Base-by-base conservation (phyloP, 2,888 invertebrate genomes). In the Diloba caeruleocephala region DNA sequence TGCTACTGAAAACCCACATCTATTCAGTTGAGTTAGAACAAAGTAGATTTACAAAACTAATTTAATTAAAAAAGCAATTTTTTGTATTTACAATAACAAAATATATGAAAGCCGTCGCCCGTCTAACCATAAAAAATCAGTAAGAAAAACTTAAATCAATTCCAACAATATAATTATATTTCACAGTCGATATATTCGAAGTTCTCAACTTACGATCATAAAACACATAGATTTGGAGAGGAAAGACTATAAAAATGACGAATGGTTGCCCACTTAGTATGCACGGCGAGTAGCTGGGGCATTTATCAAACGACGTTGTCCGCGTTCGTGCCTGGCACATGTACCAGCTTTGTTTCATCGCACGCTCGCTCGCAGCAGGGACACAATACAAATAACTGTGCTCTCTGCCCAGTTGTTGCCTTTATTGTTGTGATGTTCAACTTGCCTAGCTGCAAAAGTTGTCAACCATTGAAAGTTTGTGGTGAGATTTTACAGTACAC, bases 281-380 rank as follows among this genome's bases (percentile, higher is more conserved):
- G 70, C 70, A 58, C 64, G 39, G 49, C 48, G 49, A 26, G 41
- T 50, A 17, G 51, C 17, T 38, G 28, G 48, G 67, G 59, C 64
- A 72, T 72, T 72, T 67, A 72, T 72, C 72, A 72, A 54, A 29
- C 15, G 10, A 10, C 32, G 64, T 51, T 62, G 67, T 64, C 58
- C 55, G 43, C 54, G 53, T 38, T 26, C 29, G 42, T 25, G 17
- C 32, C 15, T 10, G 10, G 32, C 12, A 10, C 32, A n/a, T 34
- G 45, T 60, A 15, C 52, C 9, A 37, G 53, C 66, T 65, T 53
- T 70, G 57, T 63, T 63, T 52, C 55, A 49, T 15, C 21, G 41
- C 55, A 56, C 36, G 39, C 45, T 21, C 9, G 21, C 44, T 43
- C 44, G 48, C 62, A 50, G 42, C 53, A 63, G 63, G 48, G 43